Evolutionary conservation across 2,888 invertebrate species (phyloP), one percentile per base, ranked within the genome.

Genomic region (Diadegma fenestrale): DNA sequence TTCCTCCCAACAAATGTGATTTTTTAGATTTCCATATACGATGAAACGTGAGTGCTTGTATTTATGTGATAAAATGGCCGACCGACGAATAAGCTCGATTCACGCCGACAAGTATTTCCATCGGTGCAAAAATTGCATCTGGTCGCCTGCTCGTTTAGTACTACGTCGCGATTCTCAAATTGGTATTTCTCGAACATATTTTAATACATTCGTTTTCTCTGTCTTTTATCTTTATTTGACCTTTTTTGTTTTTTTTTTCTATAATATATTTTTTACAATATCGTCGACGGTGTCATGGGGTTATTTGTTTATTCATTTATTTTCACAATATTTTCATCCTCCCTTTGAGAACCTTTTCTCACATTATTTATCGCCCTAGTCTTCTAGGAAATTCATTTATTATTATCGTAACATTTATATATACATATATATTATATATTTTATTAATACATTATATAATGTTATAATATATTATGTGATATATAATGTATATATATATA

Each of bases 311-410:
- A 68, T 48, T 64, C 33, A 58, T 71, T 37, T 30, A 41, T 68
- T 77, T 71, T 79, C 54, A 75, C 80, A 66, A 68, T 61, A 73
- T 58, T 30, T 66, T 61, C 45, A 63, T 37, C 45, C 51, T 75
- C 61, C 43, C 19, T 51, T 33, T n/a, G 79, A 73, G 43, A 80
- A 54, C 7, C 12, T 54, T 54, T 66, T 66, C 72, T 71, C 43
- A 43, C 64, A 51, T 77, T 64, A 30, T 63, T 48, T 54, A 22
- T 26, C 14, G 51, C 64, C 82, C 77, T 77, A 77, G 73, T 73
- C 73, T n/a, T 72, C 84, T 82, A 86, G 71, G 78, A 84, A 76
- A 84, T 78, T 78, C 66, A 84, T 79, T 71, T 64, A 64, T 80
- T 48, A 78, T 86, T 72, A 79, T 77, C 61, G 54, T 48, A 63